Evolutionary conservation across 2,113 vertebrate genomes (phyloP), one percentile per base, ranked within the genome.

Genomic region (Nycticryphes semicollaris): DNA sequence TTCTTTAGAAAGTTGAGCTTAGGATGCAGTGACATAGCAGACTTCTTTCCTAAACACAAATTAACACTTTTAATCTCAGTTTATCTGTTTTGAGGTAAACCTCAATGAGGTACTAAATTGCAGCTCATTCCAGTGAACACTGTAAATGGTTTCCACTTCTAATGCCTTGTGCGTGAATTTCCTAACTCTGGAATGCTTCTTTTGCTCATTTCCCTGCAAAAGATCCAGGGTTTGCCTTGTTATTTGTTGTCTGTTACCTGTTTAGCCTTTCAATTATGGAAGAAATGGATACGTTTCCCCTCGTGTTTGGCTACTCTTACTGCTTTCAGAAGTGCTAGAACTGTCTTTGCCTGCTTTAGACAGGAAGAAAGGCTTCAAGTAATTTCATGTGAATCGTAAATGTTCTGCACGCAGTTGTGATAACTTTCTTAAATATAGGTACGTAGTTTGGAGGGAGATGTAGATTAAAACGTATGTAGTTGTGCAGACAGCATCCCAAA

Each of bases 71-170:
- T 96, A 76, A 74, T 87, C 70, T 57, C 30, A 17, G 18, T 68
- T 91, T 62, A 72, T 89, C 72, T 93, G 74, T 87, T 76, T 53
- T 80, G 78, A 90, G 75, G 70, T 88, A 60, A 88, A 48, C 53
- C 62, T 91, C 53, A 79, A 17, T 56, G 41, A 33, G 27, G 84
- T 56, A 31, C 2, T 60, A 4, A 87, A 59, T 15, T 87, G 48
- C 66, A 47, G 16, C 39, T 85, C 1, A 0, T 45, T 70, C 20
- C 47, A 68, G 37, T 22, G 43, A 89, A 9, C 12, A 3, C 33
- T 59, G 30, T 23, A 59, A 50, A 23, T 64, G 27, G 14, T 45
- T 94, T 77, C 35, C 10, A 21, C 33, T 91, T 63, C 43, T 54
- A 83, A 63, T 50, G 41, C 35, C 39, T 88, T 79, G 12, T 77